These are phyloP conservation scores for Polia nebulosa DNA, from an alignment of 2,888 invertebrate genomes.

Conservation along the genomic window DNA sequence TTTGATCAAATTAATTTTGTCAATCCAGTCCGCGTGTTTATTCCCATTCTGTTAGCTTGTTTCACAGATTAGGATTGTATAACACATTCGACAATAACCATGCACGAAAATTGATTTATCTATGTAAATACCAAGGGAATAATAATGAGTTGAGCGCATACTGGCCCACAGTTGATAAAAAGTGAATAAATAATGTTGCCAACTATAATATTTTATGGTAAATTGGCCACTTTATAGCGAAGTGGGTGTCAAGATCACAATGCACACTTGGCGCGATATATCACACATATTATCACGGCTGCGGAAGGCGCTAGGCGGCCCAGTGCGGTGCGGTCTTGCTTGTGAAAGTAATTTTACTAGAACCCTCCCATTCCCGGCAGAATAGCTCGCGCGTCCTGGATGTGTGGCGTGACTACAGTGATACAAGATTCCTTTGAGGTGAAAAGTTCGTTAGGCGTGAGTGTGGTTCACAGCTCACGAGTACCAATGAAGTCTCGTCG, in stretches of 20 bases:
- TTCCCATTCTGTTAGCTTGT: conserved; percentile 16
- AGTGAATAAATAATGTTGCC: conserved; percentile 76
- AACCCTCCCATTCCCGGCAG: conserved; percentile 67
- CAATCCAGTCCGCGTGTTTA: conserved; percentile 23
- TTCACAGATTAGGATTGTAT: conserved; percentile 36
- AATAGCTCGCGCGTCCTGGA: conserved; percentile 71
- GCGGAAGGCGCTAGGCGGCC: conserved; percentile 66
- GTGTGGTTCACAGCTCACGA: conserved; percentile 49
- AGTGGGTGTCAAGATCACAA: conserved; percentile 78
- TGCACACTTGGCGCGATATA: conserved; percentile 78
- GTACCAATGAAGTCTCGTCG: conserved; percentile 43
- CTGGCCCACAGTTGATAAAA: conserved; percentile 67
- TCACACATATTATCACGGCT: conserved; percentile 78
- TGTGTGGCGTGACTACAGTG: conserved; percentile 71
- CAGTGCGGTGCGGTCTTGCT: conserved; percentile 66
- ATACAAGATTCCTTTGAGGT: conserved; percentile 75
- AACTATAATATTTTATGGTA: conserved; percentile 75
- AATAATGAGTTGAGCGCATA: conserved; percentile 67
- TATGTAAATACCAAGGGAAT: conserved; percentile 66
- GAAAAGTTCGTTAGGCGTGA: conserved; percentile 66
- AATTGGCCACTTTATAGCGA: conserved; percentile 76
- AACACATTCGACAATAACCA: conserved; percentile 46
- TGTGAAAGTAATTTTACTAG: conserved; percentile 77
- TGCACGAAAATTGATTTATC: conserved; percentile 70
- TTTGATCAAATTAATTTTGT: conserved; percentile 44